Conservation (phyloP, 2,113 vertebrate genomes). For the Ailuropoda melanoleuca region DNA sequence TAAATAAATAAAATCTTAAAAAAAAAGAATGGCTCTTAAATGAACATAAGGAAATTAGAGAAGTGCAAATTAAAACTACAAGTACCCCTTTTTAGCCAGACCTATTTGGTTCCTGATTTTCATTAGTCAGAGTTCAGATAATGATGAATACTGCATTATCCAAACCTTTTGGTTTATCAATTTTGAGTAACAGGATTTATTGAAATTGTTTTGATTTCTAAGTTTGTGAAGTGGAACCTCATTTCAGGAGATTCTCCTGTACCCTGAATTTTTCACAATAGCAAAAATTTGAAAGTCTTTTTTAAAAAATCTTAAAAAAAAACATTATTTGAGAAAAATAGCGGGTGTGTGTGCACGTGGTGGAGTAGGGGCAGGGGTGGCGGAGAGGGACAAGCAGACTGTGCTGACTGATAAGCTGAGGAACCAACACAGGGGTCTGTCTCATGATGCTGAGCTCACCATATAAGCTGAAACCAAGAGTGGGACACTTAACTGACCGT, state of each 20-base stretch:
- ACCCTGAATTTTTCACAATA: background rate
- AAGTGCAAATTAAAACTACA: background rate
- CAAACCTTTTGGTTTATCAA: background rate
- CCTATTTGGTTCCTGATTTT: slow-evolving; percentile 29
- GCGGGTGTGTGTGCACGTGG: background rate
- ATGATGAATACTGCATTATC: background rate
- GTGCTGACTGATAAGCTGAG: background rate
- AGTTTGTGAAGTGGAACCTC: slow-evolving; percentile 26
- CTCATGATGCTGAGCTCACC: background rate
- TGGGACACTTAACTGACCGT: background rate
- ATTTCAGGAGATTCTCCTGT: background rate
- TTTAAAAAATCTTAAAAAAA: background rate
- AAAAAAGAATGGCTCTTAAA: background rate
- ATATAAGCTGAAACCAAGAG: background rate
- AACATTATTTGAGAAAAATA: background rate
- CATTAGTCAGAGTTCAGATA: slow-evolving; percentile 15
- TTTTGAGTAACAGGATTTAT: slow-evolving; percentile 13
- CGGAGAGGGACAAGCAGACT: background rate
- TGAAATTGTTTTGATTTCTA: slow-evolving; percentile 27
- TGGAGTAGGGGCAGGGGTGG: background rate
- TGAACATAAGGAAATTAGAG: background rate
- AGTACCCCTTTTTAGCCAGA: background rate
- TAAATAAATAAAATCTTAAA: no score
- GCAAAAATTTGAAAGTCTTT: background rate
- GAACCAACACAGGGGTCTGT: background rate